phyloP scores from a whole-genome alignment of 2,888 invertebrate species.

The Idaea aversata region DNA sequence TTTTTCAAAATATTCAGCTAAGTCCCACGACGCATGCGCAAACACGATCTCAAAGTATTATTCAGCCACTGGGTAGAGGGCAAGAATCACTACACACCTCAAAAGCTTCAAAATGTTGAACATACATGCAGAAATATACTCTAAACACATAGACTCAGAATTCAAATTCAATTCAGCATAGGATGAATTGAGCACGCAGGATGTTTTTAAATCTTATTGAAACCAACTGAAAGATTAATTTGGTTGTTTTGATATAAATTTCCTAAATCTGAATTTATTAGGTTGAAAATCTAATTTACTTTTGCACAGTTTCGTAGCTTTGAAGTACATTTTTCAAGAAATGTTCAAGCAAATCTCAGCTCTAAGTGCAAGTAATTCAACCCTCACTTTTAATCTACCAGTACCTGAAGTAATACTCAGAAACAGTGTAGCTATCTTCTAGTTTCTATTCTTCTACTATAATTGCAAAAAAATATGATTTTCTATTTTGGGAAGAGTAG shows the following conservation, averaged over 20 bases:
- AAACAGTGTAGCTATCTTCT: conserved; percentile 82
- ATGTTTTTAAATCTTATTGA: neutral
- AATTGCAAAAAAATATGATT: conserved; percentile 25
- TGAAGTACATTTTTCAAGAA: no score
- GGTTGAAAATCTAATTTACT: no score
- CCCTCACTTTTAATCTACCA: conserved; percentile 82
- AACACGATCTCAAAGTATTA: conserved; percentile 90
- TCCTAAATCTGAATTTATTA: neutral
- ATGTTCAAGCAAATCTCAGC: neutral
- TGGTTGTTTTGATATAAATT: neutral
- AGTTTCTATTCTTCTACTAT: conserved; percentile 50
- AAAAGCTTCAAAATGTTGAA: conserved; percentile 11
- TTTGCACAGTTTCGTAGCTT: no score
- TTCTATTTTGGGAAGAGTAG: conserved; percentile 6
- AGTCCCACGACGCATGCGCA: conserved; percentile 49
- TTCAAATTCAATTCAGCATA: neutral
- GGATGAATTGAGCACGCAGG: neutral
- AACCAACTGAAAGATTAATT: neutral
- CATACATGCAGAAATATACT: conserved; percentile 11
- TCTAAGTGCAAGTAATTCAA: conserved; percentile 35
- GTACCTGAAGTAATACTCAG: conserved; percentile 99
- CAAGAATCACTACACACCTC: conserved; percentile 18
- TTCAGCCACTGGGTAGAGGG: conserved; percentile 91
- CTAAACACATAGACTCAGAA: neutral
- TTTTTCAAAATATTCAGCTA: conserved; percentile 30